Evolutionary conservation across 2,888 invertebrate genomes (phyloP).

Genomic region (Aleiodes testaceus): DNA sequence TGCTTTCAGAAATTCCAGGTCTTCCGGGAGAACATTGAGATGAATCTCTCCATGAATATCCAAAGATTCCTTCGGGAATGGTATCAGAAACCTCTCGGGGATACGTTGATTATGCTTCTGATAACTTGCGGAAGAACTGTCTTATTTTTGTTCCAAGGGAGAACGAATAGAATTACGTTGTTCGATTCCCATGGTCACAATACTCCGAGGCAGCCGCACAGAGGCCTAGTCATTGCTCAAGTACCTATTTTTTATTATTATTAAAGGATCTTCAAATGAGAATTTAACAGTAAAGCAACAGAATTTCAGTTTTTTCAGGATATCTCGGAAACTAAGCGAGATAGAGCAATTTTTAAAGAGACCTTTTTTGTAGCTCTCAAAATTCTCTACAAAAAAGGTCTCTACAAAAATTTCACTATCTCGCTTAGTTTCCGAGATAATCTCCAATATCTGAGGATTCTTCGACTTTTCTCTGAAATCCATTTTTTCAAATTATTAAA

Average conservation of each 20-base stretch:
- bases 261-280: conserved; percentile 15
- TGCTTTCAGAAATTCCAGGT: conserved; percentile 72
- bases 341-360: too few relatives aligned
- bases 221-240: conserved; percentile 75
- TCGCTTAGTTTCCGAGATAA: too few relatives aligned
- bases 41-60: conserved; percentile 72
- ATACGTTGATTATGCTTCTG: conserved; percentile 74
- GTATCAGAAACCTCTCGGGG: conserved; percentile 67
- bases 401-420: too few relatives aligned
- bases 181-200: conserved; percentile 74
- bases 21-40: conserved; percentile 71
- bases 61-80: conserved; percentile 72
- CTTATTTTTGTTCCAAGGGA: conserved; percentile 74
- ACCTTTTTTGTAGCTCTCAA: too few relatives aligned
- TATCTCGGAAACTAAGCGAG: too few relatives aligned
- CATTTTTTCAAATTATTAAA: conserved; percentile 4
- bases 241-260: conserved; percentile 54
- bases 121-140: conserved; percentile 75
- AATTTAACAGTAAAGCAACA: background rate
- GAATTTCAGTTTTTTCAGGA: too few relatives aligned
- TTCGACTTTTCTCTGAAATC: background rate
- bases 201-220: conserved; percentile 63
- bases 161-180: conserved; percentile 71
- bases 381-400: too few relatives aligned
- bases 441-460: too few relatives aligned